Evolutionary conservation across 2,113 vertebrate genomes (phyloP), one percentile per base, ranked within the genome.

Genomic region (Holacanthus passer): DNA sequence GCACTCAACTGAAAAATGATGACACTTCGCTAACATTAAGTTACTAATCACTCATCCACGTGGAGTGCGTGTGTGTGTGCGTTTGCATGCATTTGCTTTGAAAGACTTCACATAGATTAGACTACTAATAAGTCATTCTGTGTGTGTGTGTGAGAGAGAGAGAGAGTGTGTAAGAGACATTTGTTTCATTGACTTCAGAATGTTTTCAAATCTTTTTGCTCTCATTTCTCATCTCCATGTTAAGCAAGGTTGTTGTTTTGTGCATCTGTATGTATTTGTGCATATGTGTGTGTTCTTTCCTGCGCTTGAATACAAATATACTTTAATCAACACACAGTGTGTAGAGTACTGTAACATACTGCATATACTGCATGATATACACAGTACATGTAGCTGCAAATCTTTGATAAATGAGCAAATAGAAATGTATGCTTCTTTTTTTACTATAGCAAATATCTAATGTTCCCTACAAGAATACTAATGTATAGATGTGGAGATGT

Each of bases 31-130:
- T 81, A 79, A 85, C 90, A 90, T 91, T 88, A 89, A 85, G 63
- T 91, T 84, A 84, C 80, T 91, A 90, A 92, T 93, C 90, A 87
- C 47, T 92, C 90, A 92, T 85, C 45, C 52, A 50, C 16, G 16
- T 62, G 32, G 62, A n/a, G 68, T 65, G 73, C 53, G 71, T 69
- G 73, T 45, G 80, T 65, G 77, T 45, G 80, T 35, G 73, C 37
- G 45, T 76, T 82, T 69, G 83, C 73, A 56, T 87, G 81, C 75
- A 68, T 87, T 83, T 70, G 53, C 74, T 87, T 75, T 75, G 66
- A 77, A 71, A 85, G 29, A 79, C 68, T 75, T 85, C 80, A 76
- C 81, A 85, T 67, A 66, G 81, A 79, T 91, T 77, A 82, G 45
- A 66, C 45, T 75, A n/a, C n/a, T 71, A 85, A 89, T 91, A 87